A percentile compares a stretch with the other conserved stretches of the same genome.
Conservation (phyloP, 1,140 invertebrate species). For the Cherax destructor region DNA sequence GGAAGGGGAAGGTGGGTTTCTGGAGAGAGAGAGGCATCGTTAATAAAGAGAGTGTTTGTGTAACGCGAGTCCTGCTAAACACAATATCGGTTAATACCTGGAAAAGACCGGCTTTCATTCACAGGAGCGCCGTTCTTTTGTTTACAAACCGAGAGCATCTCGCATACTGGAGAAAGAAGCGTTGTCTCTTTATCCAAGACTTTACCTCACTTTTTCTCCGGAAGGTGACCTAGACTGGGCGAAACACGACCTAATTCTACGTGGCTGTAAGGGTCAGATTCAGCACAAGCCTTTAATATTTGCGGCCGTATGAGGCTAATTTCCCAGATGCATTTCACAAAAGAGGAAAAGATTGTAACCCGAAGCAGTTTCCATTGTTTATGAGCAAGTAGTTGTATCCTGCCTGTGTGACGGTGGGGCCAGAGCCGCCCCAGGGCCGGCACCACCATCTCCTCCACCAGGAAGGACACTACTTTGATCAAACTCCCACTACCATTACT, state of each 20-base stretch:
- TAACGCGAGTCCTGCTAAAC: constrained; percentile 47
- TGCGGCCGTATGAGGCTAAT: constrained; percentile 64
- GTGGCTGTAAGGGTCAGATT: constrained; percentile 37
- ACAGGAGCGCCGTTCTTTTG: constrained; percentile 42
- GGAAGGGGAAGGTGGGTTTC: no score
- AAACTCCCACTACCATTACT: no score
- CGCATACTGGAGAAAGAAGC: constrained; percentile 63
- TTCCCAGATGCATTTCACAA: constrained; percentile 68
- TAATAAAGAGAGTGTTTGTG: not conserved
- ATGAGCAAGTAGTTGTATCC: constrained; percentile 65
- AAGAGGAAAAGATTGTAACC: constrained; percentile 70
- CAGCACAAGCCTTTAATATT: constrained; percentile 19
- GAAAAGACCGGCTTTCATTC: constrained; percentile 65
- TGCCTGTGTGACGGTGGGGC: not conserved
- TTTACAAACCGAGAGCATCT: constrained; percentile 51
- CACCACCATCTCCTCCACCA: no score
- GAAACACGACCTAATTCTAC: constrained; percentile 15
- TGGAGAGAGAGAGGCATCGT: no score
- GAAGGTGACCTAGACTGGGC: constrained; percentile 3
- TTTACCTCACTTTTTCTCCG: constrained; percentile 17
- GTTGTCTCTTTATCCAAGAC: constrained; percentile 63
- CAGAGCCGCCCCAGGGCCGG: not conserved
- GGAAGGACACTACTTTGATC: no score
- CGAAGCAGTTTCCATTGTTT: constrained; percentile 66
- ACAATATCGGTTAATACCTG: constrained; percentile 61